Evolutionary conservation across 92 coral and sea anemone genomes (phyloP).

Genomic region (Palythoa heliodiscus): DNA sequence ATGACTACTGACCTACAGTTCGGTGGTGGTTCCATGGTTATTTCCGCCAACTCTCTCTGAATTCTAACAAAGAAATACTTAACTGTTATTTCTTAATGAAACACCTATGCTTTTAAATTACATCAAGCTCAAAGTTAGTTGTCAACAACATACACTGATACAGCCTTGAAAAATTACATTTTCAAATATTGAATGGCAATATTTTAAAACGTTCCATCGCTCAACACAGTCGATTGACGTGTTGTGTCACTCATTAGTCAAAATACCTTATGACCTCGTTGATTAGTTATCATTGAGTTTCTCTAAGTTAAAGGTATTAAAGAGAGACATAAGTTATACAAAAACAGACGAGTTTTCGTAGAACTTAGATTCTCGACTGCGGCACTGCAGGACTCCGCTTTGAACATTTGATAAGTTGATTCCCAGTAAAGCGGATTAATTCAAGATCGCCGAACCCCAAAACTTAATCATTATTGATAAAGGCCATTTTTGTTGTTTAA

Average conservation of each 20-base stretch:
- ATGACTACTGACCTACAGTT: slow-evolving; percentile 86
- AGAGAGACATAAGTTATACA: not conserved
- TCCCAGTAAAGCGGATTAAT: slow-evolving; percentile 27
- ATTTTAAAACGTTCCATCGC: slow-evolving; percentile 2
- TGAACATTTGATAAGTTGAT: not conserved
- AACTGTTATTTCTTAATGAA: slow-evolving; percentile 2
- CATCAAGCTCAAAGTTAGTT: not conserved
- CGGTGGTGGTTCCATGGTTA: slow-evolving; percentile 98
- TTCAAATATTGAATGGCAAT: not conserved
- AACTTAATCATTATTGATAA: not conserved
- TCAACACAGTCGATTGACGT: not conserved
- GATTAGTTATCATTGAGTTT: not conserved
- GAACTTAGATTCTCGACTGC: not conserved
- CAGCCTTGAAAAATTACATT: slow-evolving; percentile 26
- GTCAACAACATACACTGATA: slow-evolving; percentile 3
- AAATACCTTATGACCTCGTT: not conserved
- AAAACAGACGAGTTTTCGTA: not conserved
- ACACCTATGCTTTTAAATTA: not conserved
- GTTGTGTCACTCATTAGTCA: not conserved
- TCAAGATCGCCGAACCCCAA: slow-evolving; percentile 20
- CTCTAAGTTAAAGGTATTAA: not conserved
- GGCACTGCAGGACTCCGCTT: slow-evolving; percentile 1
- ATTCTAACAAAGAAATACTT: slow-evolving; percentile 66
- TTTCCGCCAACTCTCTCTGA: slow-evolving; percentile 97
- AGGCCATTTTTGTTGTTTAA: not conserved